phyloP scores from a whole-genome alignment of 2,113 vertebrate genomes.

The Lanius ludovicianus region DNA sequence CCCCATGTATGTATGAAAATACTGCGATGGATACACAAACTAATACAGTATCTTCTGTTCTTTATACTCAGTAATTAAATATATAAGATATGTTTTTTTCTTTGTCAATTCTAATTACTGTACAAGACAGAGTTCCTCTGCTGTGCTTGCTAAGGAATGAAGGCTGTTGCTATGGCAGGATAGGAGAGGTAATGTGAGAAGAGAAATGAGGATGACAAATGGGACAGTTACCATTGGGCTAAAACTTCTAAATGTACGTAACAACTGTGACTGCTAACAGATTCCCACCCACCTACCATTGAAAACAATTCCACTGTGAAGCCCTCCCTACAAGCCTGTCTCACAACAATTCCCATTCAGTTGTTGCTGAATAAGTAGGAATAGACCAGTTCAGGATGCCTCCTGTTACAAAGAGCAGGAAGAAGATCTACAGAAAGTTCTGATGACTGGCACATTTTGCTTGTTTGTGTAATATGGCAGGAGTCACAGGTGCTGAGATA shows the following conservation, averaged over 20 bases:
- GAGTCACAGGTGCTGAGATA: neutral
- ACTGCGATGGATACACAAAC: neutral
- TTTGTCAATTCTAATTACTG: neutral
- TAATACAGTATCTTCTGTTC: neutral
- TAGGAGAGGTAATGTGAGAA: neutral
- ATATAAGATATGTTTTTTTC: neutral
- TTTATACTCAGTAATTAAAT: neutral
- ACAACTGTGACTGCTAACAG: neutral
- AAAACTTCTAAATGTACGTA: neutral
- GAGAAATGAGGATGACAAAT: neutral
- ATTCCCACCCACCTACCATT: neutral
- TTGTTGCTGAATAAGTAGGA: neutral
- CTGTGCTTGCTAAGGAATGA: neutral
- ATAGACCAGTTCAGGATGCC: neutral
- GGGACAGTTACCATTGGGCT: neutral
- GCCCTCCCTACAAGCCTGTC: accelerated
- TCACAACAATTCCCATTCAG: neutral
- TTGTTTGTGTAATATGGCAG: neutral
- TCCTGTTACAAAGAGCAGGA: neutral
- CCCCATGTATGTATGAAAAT: neutral
- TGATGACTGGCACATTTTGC: neutral
- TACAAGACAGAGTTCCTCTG: neutral
- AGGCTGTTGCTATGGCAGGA: neutral
- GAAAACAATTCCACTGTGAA: neutral
- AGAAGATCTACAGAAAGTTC: neutral